Evolutionary conservation across 2,797 vertebrate species (phyloP).

Genomic region (Myotis vivesi): DNA sequence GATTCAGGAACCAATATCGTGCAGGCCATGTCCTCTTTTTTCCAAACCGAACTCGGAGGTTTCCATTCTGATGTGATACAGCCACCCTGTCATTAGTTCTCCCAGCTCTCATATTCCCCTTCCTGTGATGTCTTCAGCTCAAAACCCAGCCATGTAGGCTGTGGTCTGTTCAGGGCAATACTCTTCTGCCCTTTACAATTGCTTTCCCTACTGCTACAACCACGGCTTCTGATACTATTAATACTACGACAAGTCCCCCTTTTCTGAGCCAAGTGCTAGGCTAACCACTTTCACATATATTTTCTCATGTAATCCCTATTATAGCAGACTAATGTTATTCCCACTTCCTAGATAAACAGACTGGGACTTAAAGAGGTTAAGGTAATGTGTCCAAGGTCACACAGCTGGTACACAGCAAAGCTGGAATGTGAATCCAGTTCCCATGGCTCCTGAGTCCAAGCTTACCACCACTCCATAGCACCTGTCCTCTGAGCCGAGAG

Average conservation of each 20-base stretch:
- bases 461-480: rapidly evolving
- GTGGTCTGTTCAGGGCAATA: neutral
- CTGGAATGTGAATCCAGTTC: neutral
- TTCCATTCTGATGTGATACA: neutral
- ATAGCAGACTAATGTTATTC: neutral
- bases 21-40: neutral
- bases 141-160: neutral
- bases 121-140: neutral
- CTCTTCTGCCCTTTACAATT: neutral
- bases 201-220: neutral
- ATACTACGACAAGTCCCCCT: neutral
- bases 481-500: neutral
- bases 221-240: neutral
- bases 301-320: neutral
- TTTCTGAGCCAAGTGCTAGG: neutral
- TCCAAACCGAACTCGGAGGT: neutral
- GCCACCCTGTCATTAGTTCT: neutral
- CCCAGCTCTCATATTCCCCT: rapidly evolving
- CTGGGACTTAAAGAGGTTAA: neutral
- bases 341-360: neutral
- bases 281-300: neutral
- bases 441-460: neutral
- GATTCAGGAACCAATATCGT: neutral
- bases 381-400: neutral
- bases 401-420: neutral